A percentile compares a stretch with the other conserved stretches of the same genome.
Conservation (phyloP, 2,113 vertebrate genomes). For the Rhipidura dahli region DNA sequence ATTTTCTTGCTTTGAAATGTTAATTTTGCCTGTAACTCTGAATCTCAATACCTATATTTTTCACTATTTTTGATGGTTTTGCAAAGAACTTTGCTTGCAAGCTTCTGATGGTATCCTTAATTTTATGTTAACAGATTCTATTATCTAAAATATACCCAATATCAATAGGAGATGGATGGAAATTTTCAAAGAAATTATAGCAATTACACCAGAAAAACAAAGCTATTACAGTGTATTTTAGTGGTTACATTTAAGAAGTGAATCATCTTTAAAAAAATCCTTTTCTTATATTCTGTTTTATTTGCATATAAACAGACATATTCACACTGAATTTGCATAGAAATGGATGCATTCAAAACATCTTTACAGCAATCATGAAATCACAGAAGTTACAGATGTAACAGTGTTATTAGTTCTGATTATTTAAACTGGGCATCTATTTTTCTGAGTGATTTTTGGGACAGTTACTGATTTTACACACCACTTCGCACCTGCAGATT, state of each 20-base stretch:
- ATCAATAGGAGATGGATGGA: background rate
- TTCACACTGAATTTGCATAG: constrained; percentile 29
- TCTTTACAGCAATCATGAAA: constrained; percentile 29
- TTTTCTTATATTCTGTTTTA: constrained; percentile 34
- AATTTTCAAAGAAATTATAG: constrained; percentile 33
- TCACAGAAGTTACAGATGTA: constrained; percentile 50
- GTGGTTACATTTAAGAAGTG: background rate
- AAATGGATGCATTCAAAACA: constrained; percentile 16
- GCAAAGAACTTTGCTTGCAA: background rate
- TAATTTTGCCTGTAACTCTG: background rate
- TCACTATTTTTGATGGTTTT: background rate
- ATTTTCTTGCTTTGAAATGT: background rate
- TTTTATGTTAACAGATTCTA: background rate
- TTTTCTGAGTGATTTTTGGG: constrained; percentile 5
- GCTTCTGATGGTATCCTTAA: background rate
- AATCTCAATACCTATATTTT: background rate
- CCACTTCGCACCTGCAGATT: background rate
- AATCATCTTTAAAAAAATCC: background rate
- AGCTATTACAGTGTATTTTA: constrained; percentile 28
- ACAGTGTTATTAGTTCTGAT: constrained; percentile 23
- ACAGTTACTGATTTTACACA: constrained; percentile 8
- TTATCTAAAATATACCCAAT: background rate
- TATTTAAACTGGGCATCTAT: constrained; percentile 41
- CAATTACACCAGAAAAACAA: constrained; percentile 24
- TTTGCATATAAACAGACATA: constrained; percentile 35